Percentiles rank a stretch among this genome's conserved stretches.
Conservation (phyloP, 2,797 vertebrate genomes). For the Melanitta fusca region DNA sequence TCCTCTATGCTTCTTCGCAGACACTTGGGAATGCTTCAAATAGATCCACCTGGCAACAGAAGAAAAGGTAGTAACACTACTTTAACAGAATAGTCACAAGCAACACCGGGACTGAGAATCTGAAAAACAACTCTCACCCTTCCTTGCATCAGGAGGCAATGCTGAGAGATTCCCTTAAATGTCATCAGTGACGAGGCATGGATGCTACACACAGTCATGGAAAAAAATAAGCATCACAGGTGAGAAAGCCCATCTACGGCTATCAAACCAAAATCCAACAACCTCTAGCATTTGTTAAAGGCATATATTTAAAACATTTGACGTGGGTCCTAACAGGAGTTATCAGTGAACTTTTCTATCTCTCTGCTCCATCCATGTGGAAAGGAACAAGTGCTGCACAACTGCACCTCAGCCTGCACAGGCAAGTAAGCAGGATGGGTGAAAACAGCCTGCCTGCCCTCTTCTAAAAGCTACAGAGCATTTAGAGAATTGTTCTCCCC, state of each 20-base stretch:
- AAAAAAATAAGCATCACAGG: neutral
- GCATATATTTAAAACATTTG: neutral
- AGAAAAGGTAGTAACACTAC: neutral
- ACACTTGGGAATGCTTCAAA: neutral
- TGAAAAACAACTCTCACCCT: neutral
- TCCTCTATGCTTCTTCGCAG: neutral
- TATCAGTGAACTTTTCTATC: neutral
- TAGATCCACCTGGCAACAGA: neutral
- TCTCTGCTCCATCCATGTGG: neutral
- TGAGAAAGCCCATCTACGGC: neutral
- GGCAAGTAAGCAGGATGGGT: conserved; percentile 44
- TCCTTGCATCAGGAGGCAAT: neutral
- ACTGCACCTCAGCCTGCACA: conserved; percentile 14
- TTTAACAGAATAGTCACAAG: neutral
- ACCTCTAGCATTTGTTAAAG: neutral
- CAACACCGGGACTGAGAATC: neutral
- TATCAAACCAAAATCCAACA: neutral
- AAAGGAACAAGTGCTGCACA: neutral
- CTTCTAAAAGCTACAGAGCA: conserved; percentile 32
- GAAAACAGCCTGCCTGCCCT: conserved; percentile 71
- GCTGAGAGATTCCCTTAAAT: neutral
- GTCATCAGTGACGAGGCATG: neutral
- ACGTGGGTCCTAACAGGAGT: neutral
- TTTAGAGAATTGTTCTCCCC: neutral
- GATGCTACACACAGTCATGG: neutral